These are phyloP conservation scores for Tiaroga cobitis DNA, from an alignment of 2,797 vertebrate genomes.

Conservation along the genomic window DNA sequence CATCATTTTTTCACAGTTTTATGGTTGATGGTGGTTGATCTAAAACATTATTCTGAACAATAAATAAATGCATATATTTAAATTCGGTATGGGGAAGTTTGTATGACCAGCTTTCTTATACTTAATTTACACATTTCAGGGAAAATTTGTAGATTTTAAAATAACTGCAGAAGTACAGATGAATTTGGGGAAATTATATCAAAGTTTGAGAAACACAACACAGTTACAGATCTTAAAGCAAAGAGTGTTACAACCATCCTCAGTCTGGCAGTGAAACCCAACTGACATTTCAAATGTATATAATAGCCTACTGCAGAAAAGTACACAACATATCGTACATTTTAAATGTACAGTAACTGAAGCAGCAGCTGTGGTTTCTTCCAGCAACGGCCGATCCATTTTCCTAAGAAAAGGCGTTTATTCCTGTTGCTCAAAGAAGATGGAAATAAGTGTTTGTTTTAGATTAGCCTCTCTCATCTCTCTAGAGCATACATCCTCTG, in stretches of 20 bases:
- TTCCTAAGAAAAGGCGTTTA: slow-evolving; percentile 43
- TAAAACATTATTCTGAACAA: background rate
- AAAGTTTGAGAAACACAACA: background rate
- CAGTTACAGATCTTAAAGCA: background rate
- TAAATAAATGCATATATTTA: background rate
- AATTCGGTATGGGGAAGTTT: background rate
- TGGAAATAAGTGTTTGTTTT: slow-evolving; percentile 52
- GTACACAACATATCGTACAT: background rate
- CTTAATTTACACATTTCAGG: background rate
- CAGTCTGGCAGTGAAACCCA: background rate
- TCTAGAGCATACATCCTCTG: slow-evolving; percentile 42
- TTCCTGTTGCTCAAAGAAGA: slow-evolving; percentile 41
- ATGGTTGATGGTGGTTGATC: too few species aligned
- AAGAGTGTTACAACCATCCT: background rate
- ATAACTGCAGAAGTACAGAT: background rate
- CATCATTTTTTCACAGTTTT: background rate
- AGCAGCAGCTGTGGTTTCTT: slow-evolving; percentile 18
- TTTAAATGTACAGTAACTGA: background rate
- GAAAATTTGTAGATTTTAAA: background rate
- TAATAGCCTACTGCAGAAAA: background rate
- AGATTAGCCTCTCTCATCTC: slow-evolving; percentile 37
- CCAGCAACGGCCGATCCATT: background rate
- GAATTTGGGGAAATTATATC: background rate
- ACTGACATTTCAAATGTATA: background rate
- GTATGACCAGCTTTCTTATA: background rate